Percentiles rank a stretch among this genome's conserved stretches.
Conservation (phyloP, 2,113 vertebrate genomes). For the Perca flavescens region DNA sequence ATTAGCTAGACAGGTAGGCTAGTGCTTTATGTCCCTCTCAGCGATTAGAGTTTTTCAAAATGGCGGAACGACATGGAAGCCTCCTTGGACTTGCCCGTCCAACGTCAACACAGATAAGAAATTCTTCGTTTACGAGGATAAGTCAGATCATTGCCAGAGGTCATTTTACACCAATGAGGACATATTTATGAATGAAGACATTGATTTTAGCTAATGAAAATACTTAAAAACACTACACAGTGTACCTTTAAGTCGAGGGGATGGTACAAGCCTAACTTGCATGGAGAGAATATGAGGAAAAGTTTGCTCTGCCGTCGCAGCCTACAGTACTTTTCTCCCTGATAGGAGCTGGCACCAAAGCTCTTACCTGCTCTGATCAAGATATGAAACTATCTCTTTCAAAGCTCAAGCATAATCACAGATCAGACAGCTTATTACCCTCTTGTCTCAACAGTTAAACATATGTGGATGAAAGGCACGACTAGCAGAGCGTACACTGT, state of each 20-base stretch:
- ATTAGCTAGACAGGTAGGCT: too few species aligned
- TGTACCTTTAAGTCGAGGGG: neutral
- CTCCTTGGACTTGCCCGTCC: too few species aligned
- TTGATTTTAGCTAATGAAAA: too few species aligned
- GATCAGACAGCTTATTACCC: slow-evolving; percentile 46
- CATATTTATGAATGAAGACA: too few species aligned
- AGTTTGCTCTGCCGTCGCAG: neutral
- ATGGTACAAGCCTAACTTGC: slow-evolving; percentile 2
- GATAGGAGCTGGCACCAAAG: neutral
- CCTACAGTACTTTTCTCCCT: neutral
- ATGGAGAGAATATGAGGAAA: neutral
- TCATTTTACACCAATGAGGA: too few species aligned
- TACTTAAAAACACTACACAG: too few species aligned
- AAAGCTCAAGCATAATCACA: slow-evolving; percentile 34
- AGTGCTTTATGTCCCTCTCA: too few species aligned
- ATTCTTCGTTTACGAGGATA: too few species aligned
- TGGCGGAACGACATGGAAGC: too few species aligned
- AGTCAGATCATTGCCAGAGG: too few species aligned
- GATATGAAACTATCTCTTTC: slow-evolving; percentile 37
- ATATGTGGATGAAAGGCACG: slow-evolving; percentile 53
- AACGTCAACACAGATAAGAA: too few species aligned
- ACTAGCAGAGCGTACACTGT: neutral
- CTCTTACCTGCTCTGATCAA: neutral
- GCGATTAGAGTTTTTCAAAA: too few species aligned
- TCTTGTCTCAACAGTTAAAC: slow-evolving; percentile 26